These are phyloP conservation scores for Eupsittula cactorum DNA, from an alignment of 2,113 vertebrate genomes.

Conservation along the genomic window DNA sequence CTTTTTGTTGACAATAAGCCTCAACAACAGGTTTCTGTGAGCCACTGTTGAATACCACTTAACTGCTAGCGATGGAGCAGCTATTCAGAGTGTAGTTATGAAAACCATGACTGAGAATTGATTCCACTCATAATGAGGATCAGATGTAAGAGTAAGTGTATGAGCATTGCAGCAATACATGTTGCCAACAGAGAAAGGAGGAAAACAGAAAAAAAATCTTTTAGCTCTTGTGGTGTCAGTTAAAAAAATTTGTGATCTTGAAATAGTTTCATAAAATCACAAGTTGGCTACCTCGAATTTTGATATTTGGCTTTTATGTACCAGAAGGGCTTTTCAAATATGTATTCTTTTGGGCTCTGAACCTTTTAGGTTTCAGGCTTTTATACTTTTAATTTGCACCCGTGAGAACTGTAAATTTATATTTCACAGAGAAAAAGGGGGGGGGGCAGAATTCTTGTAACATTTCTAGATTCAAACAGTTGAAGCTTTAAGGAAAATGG, in stretches of 20 bases:
- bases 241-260: background rate
- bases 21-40: slow-evolving; percentile 19
- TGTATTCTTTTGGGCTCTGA: background rate
- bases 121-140: slow-evolving; percentile 26
- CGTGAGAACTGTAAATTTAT: background rate
- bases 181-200: background rate
- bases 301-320: background rate
- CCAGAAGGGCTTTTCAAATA: background rate
- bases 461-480: background rate
- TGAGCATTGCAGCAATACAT: background rate
- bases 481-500: background rate
- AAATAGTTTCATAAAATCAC: background rate
- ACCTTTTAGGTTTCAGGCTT: background rate
- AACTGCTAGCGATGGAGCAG: background rate
- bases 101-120: slow-evolving; percentile 9
- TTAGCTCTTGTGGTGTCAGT: background rate
- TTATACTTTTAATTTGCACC: background rate
- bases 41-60: background rate
- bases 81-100: background rate
- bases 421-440: background rate
- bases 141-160: background rate
- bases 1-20: background rate
- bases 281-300: background rate
- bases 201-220: background rate
- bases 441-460: background rate